Evolutionary conservation across 2,113 vertebrate species (phyloP).

Genomic region (Alethe diademata): DNA sequence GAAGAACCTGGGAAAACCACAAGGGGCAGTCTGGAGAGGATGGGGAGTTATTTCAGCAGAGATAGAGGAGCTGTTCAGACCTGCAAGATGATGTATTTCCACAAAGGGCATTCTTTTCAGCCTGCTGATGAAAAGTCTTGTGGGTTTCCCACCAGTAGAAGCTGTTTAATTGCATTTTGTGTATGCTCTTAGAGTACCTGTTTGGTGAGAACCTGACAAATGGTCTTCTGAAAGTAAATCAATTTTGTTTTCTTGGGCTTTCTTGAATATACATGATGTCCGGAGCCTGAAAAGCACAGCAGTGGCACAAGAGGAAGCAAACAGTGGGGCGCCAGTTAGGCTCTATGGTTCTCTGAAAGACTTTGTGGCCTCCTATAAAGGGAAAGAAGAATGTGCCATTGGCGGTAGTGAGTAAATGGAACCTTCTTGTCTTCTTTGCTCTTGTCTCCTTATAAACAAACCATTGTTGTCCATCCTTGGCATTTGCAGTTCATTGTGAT

Average conservation of each 20-base stretch:
- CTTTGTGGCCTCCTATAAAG: conserved; percentile 64
- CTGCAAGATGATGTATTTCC: conserved; percentile 38
- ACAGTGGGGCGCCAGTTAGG: conserved; percentile 70
- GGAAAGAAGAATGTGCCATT: conserved; percentile 67
- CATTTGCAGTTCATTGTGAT: conserved; percentile 72
- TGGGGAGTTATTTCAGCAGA: background rate
- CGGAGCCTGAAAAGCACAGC: conserved; percentile 69
- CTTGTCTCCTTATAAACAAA: conserved; percentile 71
- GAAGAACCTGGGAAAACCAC: background rate
- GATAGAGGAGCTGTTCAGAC: background rate
- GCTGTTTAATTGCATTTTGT: conserved; percentile 52
- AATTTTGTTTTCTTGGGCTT: conserved; percentile 67
- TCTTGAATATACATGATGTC: conserved; percentile 70
- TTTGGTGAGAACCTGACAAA: conserved; percentile 73
- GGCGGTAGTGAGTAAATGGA: conserved; percentile 63
- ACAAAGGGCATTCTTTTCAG: conserved; percentile 23
- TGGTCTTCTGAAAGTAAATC: conserved; percentile 69
- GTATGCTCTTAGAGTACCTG: conserved; percentile 64
- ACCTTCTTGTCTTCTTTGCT: conserved; percentile 70
- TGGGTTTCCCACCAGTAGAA: conserved; percentile 66
- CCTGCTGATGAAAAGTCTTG: conserved; percentile 43
- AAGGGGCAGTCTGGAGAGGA: background rate
- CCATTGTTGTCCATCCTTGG: conserved; percentile 71
- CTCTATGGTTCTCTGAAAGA: conserved; percentile 68
- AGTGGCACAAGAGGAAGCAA: conserved; percentile 71